phyloP scores from a whole-genome alignment of 2,797 vertebrate species.

The Liparis tanakae region DNA sequence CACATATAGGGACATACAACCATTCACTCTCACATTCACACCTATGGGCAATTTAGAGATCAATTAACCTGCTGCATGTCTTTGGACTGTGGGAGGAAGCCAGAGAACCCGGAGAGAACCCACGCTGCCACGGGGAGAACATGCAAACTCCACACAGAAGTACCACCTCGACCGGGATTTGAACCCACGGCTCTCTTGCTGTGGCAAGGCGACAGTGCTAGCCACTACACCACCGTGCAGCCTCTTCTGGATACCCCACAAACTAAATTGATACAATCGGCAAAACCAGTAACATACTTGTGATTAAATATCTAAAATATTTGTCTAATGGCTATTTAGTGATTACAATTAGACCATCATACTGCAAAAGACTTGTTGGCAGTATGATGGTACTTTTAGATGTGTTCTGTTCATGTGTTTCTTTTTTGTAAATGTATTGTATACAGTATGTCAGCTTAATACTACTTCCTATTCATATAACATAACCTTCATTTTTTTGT shows the following conservation, averaged over 20 bases:
- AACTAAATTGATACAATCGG: neutral
- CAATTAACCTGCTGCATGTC: no score
- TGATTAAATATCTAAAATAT: constrained; percentile 6
- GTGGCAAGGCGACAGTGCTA: no score
- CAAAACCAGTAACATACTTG: neutral
- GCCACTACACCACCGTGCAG: no score
- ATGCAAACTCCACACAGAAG: no score
- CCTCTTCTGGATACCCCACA: neutral
- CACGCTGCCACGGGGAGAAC: no score
- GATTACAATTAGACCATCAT: neutral
- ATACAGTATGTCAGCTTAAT: neutral
- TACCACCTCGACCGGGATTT: no score
- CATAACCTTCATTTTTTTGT: neutral
- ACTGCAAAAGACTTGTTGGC: neutral
- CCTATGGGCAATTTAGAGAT: no score
- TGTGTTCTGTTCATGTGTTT: neutral
- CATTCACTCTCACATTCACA: no score
- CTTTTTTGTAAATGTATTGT: neutral
- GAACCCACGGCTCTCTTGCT: no score
- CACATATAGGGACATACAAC: no score
- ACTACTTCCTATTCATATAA: neutral
- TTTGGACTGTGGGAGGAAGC: no score
- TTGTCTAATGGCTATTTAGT: neutral
- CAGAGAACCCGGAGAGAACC: no score
- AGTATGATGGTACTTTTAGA: neutral